A percentile compares a stretch with the other conserved stretches of the same genome.
These are phyloP conservation scores for Phrynocephalus vlangalii DNA, from an alignment of 2,797 vertebrate species.

Conservation along the genomic window DNA sequence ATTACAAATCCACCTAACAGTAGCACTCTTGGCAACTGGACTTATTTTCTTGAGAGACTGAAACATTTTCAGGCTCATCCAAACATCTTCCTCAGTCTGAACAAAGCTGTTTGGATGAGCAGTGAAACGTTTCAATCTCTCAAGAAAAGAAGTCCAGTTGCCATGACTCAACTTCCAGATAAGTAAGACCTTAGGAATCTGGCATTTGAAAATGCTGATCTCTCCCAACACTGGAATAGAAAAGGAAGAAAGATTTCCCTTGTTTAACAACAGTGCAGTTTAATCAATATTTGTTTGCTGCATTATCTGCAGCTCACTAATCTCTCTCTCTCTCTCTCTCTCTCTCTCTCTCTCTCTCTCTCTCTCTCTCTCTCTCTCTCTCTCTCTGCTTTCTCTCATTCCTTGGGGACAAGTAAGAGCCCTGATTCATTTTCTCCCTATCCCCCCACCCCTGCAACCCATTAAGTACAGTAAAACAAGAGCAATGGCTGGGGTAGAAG, in stretches of 20 bases:
- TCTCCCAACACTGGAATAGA: neutral
- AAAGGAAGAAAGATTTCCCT: neutral
- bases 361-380: too few species aligned
- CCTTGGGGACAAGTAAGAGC: conserved; percentile 51
- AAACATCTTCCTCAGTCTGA: too few species aligned
- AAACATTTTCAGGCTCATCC: too few species aligned
- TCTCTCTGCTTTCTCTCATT: conserved; percentile 26
- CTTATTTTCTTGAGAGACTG: too few species aligned
- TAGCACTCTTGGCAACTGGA: too few species aligned
- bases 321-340: conserved; percentile 12
- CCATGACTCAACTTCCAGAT: too few species aligned
- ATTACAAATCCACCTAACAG: too few species aligned
- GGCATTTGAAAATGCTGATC: conserved; percentile 8
- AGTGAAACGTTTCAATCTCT: too few species aligned
- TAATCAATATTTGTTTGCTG: conserved; percentile 51
- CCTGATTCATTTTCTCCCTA: neutral
- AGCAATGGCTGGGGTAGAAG: neutral
- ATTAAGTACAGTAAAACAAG: neutral
- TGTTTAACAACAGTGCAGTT: conserved; percentile 43
- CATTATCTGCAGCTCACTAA: conserved; percentile 50
- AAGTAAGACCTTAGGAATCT: neutral
- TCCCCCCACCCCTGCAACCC: too few species aligned
- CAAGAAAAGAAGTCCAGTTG: too few species aligned
- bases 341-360: too few species aligned
- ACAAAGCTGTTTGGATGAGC: too few species aligned